These are phyloP conservation scores for Nephila pilipes DNA, from an alignment of 1,140 invertebrate genomes.

Conservation along the genomic window DNA sequence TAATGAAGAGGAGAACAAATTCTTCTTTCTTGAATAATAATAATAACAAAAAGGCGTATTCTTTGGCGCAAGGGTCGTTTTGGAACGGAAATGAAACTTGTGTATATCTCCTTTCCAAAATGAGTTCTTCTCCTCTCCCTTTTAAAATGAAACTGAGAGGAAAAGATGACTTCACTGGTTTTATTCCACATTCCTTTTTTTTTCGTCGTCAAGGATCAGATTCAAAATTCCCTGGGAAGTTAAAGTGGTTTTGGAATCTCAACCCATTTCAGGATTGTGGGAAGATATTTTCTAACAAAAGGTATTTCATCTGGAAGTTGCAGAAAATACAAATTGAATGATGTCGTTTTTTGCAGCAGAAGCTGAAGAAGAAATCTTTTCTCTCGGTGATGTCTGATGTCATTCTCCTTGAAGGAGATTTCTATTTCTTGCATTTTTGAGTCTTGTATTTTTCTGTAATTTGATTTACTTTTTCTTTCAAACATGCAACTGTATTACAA, in stretches of 20 bases:
- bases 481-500: too few relatives aligned
- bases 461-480: too few relatives aligned
- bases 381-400: neutral
- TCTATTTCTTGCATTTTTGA: too few relatives aligned
- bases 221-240: neutral
- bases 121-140: neutral
- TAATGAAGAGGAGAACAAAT: neutral
- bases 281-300: neutral
- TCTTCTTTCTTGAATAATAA: neutral
- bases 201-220: neutral
- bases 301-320: slow-evolving; percentile 10
- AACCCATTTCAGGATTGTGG: slow-evolving; percentile 7
- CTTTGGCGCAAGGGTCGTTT: neutral
- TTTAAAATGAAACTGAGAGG: neutral
- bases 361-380: neutral
- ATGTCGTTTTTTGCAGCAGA: neutral
- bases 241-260: slow-evolving; percentile 18
- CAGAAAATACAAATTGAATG: neutral
- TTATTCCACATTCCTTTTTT: neutral
- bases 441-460: too few relatives aligned
- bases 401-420: too few relatives aligned
- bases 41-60: neutral
- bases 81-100: slow-evolving; percentile 3
- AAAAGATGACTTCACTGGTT: neutral
- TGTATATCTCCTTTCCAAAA: neutral